These are phyloP conservation scores for Drosophila infuscata DNA, from an alignment of 2,888 invertebrate species.

Conservation along the genomic window DNA sequence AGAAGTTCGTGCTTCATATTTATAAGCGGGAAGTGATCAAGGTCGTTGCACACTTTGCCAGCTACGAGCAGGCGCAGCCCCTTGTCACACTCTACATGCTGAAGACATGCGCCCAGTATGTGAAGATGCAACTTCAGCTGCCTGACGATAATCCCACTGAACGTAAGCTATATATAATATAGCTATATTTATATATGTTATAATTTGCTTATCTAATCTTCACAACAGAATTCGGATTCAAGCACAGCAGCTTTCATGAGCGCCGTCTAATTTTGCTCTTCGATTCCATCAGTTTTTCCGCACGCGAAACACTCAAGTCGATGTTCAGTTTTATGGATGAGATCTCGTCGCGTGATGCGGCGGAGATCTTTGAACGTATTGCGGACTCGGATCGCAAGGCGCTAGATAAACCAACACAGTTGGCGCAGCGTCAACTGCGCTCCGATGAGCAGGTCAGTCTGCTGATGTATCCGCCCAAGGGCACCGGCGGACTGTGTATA, in stretches of 20 bases:
- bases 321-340: constrained; percentile 90
- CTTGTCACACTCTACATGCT: constrained; percentile 93
- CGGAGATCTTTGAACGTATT: constrained; percentile 92
- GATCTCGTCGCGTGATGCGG: constrained; percentile 91
- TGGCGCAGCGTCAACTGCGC: constrained; percentile 85
- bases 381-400: constrained; percentile 80
- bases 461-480: constrained; percentile 92
- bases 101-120: constrained; percentile 88
- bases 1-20: constrained; percentile 86
- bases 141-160: constrained; percentile 69
- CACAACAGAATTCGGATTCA: constrained; percentile 55
- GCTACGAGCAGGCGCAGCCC: constrained; percentile 86
- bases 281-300: constrained; percentile 89
- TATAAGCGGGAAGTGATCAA: constrained; percentile 90
- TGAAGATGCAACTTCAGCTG: constrained; percentile 91
- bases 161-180: constrained; percentile 49
- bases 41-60: constrained; percentile 92
- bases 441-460: constrained; percentile 87
- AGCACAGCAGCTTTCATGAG: constrained; percentile 67
- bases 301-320: constrained; percentile 88
- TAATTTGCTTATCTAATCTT: neutral
- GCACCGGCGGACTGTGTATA: constrained; percentile 94
- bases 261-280: constrained; percentile 91
- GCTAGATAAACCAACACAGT: constrained; percentile 82
- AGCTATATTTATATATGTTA: neutral